A percentile compares a stretch with the other conserved stretches of the same genome.
These are phyloP conservation scores for Parazoanthus darwini DNA, from an alignment of 92 coral and sea anemone species.

Conservation along the genomic window DNA sequence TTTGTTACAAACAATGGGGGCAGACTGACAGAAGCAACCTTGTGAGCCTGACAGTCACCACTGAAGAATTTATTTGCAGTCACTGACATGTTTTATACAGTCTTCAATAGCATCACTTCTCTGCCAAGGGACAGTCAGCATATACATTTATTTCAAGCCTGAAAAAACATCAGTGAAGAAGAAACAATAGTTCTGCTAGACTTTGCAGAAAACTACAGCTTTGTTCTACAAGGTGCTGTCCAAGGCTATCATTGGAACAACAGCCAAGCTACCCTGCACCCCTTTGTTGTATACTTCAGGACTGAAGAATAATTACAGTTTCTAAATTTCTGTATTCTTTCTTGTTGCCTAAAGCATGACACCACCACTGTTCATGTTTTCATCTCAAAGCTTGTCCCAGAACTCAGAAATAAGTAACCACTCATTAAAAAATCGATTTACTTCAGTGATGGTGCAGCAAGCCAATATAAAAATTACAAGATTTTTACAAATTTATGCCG, in stretches of 20 bases:
- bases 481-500: too few species aligned
- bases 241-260: slow-evolving; percentile 28
- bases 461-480: too few species aligned
- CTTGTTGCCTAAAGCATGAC: slow-evolving; percentile 29
- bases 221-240: slow-evolving; percentile 31
- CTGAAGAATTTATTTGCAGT: background rate
- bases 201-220: slow-evolving; percentile 38
- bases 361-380: slow-evolving; percentile 38
- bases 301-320: background rate
- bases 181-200: slow-evolving; percentile 16
- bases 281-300: background rate
- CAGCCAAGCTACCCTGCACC: background rate
- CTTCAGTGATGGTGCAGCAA: too few species aligned
- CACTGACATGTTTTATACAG: slow-evolving; percentile 1
- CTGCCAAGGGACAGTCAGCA: slow-evolving; percentile 20
- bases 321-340: background rate
- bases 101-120: slow-evolving; percentile 1
- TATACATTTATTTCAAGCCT: background rate
- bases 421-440: background rate
- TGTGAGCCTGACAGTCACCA: background rate
- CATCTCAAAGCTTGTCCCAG: too few species aligned
- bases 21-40: background rate
- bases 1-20: slow-evolving; percentile 35
- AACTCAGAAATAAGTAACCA: slow-evolving; percentile 4
- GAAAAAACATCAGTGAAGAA: background rate